A percentile compares a stretch with the other conserved stretches of the same genome.
phyloP scores from a whole-genome alignment of 2,888 invertebrate species.

The Lasius platythorax region DNA sequence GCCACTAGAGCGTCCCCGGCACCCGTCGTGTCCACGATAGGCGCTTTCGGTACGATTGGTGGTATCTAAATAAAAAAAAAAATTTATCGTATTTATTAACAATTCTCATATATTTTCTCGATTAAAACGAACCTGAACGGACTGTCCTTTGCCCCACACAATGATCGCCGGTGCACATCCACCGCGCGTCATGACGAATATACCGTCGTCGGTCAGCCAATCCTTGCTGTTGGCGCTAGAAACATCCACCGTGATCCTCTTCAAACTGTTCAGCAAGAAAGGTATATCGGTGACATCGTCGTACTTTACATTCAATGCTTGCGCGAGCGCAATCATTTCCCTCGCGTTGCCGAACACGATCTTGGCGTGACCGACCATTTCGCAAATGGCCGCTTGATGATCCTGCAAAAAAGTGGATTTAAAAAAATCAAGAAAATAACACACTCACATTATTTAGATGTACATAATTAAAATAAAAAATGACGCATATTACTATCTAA shows the following conservation, averaged over 20 bases:
- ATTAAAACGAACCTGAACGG: conserved; percentile 74
- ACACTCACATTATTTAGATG: neutral
- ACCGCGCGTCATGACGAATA: conserved; percentile 83
- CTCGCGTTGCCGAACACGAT: conserved; percentile 82
- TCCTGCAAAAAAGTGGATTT: conserved; percentile 73
- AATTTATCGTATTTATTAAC: neutral
- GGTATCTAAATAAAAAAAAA: conserved; percentile 67
- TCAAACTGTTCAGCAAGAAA: conserved; percentile 81
- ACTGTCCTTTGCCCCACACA: conserved; percentile 82
- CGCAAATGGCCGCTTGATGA: conserved; percentile 80
- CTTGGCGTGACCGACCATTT: conserved; percentile 82
- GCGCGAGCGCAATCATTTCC: conserved; percentile 82
- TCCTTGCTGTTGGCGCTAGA: conserved; percentile 75
- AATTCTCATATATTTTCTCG: conserved; percentile 1
- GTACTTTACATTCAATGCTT: conserved; percentile 78
- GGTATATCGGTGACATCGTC: conserved; percentile 81
- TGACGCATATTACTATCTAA: neutral
- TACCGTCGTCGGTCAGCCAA: conserved; percentile 79
- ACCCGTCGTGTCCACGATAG: conserved; percentile 84
- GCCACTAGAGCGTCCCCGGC: conserved; percentile 85
- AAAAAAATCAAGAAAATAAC: neutral
- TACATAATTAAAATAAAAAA: neutral
- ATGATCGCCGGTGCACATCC: conserved; percentile 80
- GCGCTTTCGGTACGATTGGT: conserved; percentile 76
- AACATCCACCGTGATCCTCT: conserved; percentile 79